These are phyloP conservation scores for Pterois miles DNA, from an alignment of 2,797 vertebrate species.

Conservation along the genomic window DNA sequence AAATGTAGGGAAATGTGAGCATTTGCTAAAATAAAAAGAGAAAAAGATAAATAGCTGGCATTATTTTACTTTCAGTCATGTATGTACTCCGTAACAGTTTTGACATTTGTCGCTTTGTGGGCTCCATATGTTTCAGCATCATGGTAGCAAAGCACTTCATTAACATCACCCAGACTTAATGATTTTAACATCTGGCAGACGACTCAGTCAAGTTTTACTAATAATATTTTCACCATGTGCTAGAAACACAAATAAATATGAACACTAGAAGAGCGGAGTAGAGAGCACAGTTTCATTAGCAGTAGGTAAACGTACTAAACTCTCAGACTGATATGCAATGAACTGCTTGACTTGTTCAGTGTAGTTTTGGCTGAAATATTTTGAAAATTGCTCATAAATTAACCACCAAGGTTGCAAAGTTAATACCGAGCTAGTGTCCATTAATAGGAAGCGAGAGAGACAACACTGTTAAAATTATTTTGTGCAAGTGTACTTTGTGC, in stretches of 20 bases:
- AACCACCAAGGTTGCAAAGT: slow-evolving; percentile 21
- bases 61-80: background rate
- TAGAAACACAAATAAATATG: slow-evolving; percentile 18
- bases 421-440: background rate
- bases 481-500: background rate
- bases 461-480: slow-evolving; percentile 2
- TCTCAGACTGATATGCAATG: slow-evolving; percentile 10
- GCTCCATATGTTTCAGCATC: background rate
- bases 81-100: no score
- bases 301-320: slow-evolving; percentile 4
- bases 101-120: background rate
- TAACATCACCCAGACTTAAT: background rate
- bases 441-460: slow-evolving; percentile 5
- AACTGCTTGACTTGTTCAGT: slow-evolving; percentile 1
- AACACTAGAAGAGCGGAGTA: background rate
- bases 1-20: background rate
- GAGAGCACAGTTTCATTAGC: slow-evolving; percentile 18
- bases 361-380: slow-evolving; percentile 27
- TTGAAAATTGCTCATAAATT: slow-evolving; percentile 35
- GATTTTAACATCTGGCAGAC: slow-evolving; percentile 1
- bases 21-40: background rate
- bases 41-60: background rate
- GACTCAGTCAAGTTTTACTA: background rate
- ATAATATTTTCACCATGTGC: background rate
- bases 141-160: slow-evolving; percentile 1